phyloP scores from a whole-genome alignment of 1,140 invertebrate species.

The Dreissena rostriformis region DNA sequence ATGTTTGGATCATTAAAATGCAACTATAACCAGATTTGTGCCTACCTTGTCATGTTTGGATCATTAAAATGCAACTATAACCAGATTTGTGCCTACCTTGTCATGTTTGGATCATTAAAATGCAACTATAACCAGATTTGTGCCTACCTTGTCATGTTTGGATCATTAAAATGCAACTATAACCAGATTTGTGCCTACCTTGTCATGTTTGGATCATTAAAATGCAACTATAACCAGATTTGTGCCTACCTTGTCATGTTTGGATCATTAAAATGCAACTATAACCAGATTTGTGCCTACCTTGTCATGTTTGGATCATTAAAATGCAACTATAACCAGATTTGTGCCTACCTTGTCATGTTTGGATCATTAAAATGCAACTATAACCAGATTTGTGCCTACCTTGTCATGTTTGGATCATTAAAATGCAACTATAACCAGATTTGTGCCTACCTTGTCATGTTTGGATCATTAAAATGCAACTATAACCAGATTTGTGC shows the following conservation, averaged over 20 bases:
- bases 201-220: constrained; percentile 84
- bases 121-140: too few relatives aligned
- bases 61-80: too few relatives aligned
- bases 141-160: constrained; percentile 89
- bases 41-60: constrained; percentile 89
- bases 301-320: constrained; percentile 86
- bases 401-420: constrained; percentile 89
- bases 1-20: constrained; percentile 38
- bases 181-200: constrained; percentile 84
- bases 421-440: too few relatives aligned
- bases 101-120: constrained; percentile 82
- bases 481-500: too few relatives aligned
- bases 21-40: too few relatives aligned
- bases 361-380: too few relatives aligned
- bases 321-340: too few relatives aligned
- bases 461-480: too few relatives aligned
- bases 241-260: constrained; percentile 89
- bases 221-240: too few relatives aligned
- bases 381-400: constrained; percentile 20
- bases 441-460: constrained; percentile 89
- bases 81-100: constrained; percentile 86
- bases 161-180: too few relatives aligned
- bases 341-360: constrained; percentile 89
- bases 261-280: too few relatives aligned
- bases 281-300: constrained; percentile 80